A percentile compares a stretch with the other conserved stretches of the same genome.
phyloP scores from a whole-genome alignment of 2,113 vertebrate species.

The Connochaetes taurinus region DNA sequence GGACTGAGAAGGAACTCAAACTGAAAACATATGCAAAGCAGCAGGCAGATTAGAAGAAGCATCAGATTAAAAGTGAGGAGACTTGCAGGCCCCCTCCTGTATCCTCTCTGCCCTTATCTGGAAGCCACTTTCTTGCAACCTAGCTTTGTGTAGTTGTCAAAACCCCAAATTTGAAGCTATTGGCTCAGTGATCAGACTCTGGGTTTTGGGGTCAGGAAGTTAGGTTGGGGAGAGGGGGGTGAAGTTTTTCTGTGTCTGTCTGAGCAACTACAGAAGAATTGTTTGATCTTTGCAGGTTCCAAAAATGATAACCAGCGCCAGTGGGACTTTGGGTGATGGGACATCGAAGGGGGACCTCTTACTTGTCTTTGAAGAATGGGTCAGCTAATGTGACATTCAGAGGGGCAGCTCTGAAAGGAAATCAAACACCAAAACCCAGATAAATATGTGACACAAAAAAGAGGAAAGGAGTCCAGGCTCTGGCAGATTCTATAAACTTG shows the following conservation, averaged over 20 bases:
- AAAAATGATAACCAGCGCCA: slow-evolving; percentile 51
- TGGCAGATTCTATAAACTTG: background rate
- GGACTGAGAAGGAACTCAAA: background rate
- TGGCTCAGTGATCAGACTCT: slow-evolving; percentile 67
- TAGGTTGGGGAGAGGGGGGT: slow-evolving; percentile 58
- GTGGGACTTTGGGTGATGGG: slow-evolving; percentile 19
- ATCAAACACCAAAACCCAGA: background rate
- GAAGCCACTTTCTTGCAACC: slow-evolving; percentile 30
- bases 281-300: slow-evolving; percentile 74
- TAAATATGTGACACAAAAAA: background rate
- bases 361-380: background rate
- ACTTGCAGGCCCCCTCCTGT: background rate
- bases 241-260: slow-evolving; percentile 76
- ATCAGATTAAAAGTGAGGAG: background rate
- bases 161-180: slow-evolving; percentile 63
- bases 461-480: background rate
- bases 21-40: background rate
- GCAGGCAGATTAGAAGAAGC: background rate
- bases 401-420: background rate
- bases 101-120: background rate
- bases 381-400: slow-evolving; percentile 20
- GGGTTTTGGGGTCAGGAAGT: slow-evolving; percentile 82
- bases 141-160: slow-evolving; percentile 48
- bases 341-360: background rate
- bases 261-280: slow-evolving; percentile 61